phyloP scores from a whole-genome alignment of 37 sponge, comb jelly and placozoan genomes.

The Theonella swinhoei region DNA sequence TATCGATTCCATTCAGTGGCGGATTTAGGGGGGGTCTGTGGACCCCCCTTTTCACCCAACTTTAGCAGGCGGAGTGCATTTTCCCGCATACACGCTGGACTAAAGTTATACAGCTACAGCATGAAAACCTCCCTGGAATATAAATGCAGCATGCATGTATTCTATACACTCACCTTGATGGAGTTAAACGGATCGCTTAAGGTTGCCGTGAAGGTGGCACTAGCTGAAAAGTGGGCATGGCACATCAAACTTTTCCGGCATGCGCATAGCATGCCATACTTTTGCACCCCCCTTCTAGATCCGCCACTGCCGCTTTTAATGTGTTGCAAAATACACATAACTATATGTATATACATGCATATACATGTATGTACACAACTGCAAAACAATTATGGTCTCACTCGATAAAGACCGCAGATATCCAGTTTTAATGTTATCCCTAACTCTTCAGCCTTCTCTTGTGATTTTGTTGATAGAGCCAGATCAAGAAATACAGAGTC shows the following conservation, averaged over 20 bases:
- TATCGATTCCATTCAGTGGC: no score
- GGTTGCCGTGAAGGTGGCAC: constrained; percentile 20
- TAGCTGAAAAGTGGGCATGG: no score
- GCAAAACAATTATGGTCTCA: constrained; percentile 49
- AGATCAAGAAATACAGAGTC: constrained; percentile 56
- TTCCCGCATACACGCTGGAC: no score
- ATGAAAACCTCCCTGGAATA: no score
- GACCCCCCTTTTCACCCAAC: no score
- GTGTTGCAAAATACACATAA: no score
- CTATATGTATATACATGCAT: no score
- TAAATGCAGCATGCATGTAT: constrained; percentile 28
- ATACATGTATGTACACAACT: background rate
- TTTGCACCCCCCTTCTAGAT: constrained; percentile 8
- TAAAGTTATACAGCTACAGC: no score
- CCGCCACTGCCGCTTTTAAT: background rate
- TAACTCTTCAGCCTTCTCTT: constrained; percentile 56
- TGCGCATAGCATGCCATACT: constrained; percentile 16
- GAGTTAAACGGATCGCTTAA: constrained; percentile 4
- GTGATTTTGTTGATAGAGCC: constrained; percentile 22
- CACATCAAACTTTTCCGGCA: background rate
- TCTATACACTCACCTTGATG: no score
- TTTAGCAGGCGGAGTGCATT: no score
- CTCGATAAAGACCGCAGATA: constrained; percentile 71
- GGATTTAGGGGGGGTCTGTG: no score
- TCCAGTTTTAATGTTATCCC: constrained; percentile 74